Conservation (phyloP, 2,113 vertebrate species). For the Lepisosteus osseus region DNA sequence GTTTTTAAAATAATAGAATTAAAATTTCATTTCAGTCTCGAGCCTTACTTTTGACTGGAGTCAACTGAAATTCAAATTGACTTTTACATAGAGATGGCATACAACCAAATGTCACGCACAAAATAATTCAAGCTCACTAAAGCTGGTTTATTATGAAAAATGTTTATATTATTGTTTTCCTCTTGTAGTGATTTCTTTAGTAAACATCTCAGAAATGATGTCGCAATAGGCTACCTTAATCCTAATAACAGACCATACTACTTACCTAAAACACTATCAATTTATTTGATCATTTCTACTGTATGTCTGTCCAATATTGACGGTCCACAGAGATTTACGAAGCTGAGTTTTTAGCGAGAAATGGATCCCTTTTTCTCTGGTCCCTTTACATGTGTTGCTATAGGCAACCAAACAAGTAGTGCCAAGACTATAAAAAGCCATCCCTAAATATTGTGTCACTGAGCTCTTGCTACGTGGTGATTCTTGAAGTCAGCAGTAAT, state of each 20-base stretch:
- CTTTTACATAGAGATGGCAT: too few relatives aligned
- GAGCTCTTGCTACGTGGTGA: background rate
- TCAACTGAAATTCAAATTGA: too few relatives aligned
- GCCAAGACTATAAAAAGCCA: background rate
- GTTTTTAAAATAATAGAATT: conserved; percentile 50
- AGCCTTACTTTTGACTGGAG: conserved; percentile 21
- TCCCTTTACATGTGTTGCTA: background rate
- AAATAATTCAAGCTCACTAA: too few relatives aligned
- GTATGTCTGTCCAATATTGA: background rate
- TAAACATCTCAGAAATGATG: background rate
- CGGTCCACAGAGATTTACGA: background rate
- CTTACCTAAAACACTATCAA: background rate
- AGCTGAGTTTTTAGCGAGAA: background rate
- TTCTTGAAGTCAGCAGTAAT: background rate
- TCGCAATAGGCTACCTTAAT: background rate
- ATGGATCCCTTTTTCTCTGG: background rate
- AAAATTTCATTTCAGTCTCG: conserved; percentile 45
- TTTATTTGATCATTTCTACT: background rate
- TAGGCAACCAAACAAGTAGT: background rate
- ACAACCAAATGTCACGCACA: too few relatives aligned
- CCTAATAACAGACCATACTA: background rate
- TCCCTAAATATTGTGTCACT: background rate
- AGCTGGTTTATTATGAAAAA: too few relatives aligned
- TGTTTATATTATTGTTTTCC: too few relatives aligned
- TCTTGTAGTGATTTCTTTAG: too few relatives aligned